phyloP scores from a whole-genome alignment of 2,888 invertebrate species.

The Meganola albula region DNA sequence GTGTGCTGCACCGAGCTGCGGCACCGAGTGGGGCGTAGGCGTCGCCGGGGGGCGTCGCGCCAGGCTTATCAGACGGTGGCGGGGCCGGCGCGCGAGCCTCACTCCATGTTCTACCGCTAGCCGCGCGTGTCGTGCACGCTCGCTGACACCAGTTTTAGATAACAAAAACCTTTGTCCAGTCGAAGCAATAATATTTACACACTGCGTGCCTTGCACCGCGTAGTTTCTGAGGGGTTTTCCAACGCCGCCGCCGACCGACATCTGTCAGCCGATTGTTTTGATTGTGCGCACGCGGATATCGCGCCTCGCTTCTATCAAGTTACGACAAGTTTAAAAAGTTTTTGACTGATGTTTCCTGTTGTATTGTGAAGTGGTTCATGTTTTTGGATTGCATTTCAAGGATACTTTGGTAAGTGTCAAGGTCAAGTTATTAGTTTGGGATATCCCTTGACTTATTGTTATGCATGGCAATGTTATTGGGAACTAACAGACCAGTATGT shows the following conservation, averaged over 20 bases:
- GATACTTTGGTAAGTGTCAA: conserved; percentile 53
- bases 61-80: conserved; percentile 76
- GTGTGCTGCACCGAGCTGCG: conserved; percentile 64
- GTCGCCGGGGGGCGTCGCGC: conserved; percentile 77
- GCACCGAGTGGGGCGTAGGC: conserved; percentile 74
- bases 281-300: conserved; percentile 65
- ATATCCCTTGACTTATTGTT: conserved; percentile 14
- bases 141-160: conserved; percentile 69
- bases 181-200: conserved; percentile 73
- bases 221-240: conserved; percentile 73
- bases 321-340: conserved; percentile 59
- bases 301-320: conserved; percentile 59
- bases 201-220: conserved; percentile 57
- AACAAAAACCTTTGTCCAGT: conserved; percentile 77
- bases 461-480: conserved; percentile 4
- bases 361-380: conserved; percentile 47
- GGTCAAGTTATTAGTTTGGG: conserved; percentile 9
- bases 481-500: conserved; percentile 14
- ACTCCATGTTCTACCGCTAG: conserved; percentile 67
- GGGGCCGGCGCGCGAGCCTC: conserved; percentile 75
- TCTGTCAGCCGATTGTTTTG: conserved; percentile 67
- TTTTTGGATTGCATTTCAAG: conserved; percentile 69
- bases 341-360: conserved; percentile 41
- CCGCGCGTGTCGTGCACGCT: conserved; percentile 63
- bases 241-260: conserved; percentile 62